Evolutionary conservation across 2,888 invertebrate genomes (phyloP), one percentile per base, ranked within the genome.

Genomic region (Pogonocherus hispidulus): DNA sequence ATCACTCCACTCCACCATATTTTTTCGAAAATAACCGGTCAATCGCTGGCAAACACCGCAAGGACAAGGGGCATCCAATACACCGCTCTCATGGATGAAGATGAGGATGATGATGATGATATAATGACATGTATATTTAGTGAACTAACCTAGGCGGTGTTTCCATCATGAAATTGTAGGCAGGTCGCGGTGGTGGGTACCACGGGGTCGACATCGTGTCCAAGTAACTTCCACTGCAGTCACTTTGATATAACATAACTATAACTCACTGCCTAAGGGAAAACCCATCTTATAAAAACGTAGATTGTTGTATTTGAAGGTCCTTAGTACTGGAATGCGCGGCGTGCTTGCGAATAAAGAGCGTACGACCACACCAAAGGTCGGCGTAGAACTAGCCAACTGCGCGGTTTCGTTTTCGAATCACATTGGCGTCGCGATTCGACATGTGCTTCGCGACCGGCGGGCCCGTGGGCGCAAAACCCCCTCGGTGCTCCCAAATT

Each of bases 141-240:
- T 19, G 44, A 66, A 71, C 84, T 81, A 80, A 84, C 84, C 84
- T 84, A 78, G 83, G 80, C 56, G 82, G 79, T 52, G 80, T 76
- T 46, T 83, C 82, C 79, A 81, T 77, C 57, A 81, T 75, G 75
- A 81, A 81, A 68, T 80, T 79, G 66, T 78, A 80, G 47, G 79
- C 70, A 44, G 81, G 74, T 35, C 78, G 72, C 54, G 78, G 72
- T 44, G 74, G 69, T 35, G 77, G 77, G 56, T 76, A 77, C 77
- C 77, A 77, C 62, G 74, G 76, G 57, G 74, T 70, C 54, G 76
- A 65, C 76, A 77, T 75, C 44, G 66, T 55, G 69, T 67, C 47
- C 55, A 47, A 16, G 22, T 47, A 47, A 59, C 18, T 27, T 27
- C 18, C 72, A 72, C 75, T 68, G 51, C 65, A 67, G 54, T 72